These are phyloP conservation scores for Dromius quadrimaculatus DNA, from an alignment of 2,888 invertebrate genomes.

Conservation along the genomic window DNA sequence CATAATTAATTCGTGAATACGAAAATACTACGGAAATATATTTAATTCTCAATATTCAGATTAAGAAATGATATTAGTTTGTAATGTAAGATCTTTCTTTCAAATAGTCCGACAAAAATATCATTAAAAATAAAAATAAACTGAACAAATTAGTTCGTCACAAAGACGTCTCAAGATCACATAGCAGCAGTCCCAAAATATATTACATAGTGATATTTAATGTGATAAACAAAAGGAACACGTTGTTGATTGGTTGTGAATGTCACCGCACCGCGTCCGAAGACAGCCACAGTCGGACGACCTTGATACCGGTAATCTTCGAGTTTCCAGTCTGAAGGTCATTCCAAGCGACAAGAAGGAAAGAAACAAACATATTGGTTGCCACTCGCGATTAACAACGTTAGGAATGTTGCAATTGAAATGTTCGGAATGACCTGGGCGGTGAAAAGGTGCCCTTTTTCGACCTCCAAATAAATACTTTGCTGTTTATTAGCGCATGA, in stretches of 20 bases:
- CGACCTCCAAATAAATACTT: neutral
- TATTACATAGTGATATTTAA: neutral
- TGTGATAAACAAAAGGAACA: constrained; percentile 20
- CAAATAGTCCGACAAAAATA: too few species aligned
- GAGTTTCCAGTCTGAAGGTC: constrained; percentile 34
- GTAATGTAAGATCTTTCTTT: too few species aligned
- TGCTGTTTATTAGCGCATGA: constrained; percentile 1
- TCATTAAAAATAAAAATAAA: too few species aligned
- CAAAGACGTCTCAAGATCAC: neutral
- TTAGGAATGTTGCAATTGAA: neutral
- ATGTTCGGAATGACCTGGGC: neutral
- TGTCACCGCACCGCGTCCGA: constrained; percentile 15
- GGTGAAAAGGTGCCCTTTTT: neutral
- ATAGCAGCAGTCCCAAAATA: constrained; percentile 2
- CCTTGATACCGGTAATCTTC: constrained; percentile 46
- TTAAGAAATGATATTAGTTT: too few species aligned
- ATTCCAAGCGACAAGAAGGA: constrained; percentile 26
- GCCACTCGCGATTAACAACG: too few species aligned
- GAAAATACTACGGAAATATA: too few species aligned
- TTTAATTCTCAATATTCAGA: too few species aligned
- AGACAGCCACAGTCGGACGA: constrained; percentile 19
- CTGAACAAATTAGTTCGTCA: too few species aligned
- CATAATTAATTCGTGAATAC: too few species aligned
- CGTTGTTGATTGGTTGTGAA: neutral
- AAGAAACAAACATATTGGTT: constrained; percentile 7